phyloP scores from a whole-genome alignment of 2,888 invertebrate species.

The Volucella zonaria region DNA sequence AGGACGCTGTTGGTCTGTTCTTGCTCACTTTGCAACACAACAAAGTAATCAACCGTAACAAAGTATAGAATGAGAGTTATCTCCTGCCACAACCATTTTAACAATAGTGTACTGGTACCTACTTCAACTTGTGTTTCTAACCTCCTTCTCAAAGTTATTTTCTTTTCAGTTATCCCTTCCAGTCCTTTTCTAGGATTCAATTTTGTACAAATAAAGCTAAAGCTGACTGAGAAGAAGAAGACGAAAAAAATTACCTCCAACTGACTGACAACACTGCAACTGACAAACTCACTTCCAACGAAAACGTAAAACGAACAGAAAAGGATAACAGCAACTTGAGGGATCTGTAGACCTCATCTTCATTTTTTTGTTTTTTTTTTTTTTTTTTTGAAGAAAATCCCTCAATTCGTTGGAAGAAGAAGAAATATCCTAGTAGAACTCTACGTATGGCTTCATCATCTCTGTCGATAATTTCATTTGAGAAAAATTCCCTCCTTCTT shows the following conservation, averaged over 20 bases:
- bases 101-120: conserved; percentile 14
- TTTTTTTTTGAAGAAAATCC: conserved; percentile 45
- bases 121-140: neutral
- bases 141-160: neutral
- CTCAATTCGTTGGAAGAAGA: conserved; percentile 4
- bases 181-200: conserved; percentile 45
- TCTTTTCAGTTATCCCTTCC: neutral
- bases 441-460: conserved; percentile 50
- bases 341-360: no score
- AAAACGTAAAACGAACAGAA: conserved; percentile 10
- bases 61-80: neutral
- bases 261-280: conserved; percentile 50
- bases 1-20: neutral
- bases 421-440: conserved; percentile 31
- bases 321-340: neutral
- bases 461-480: conserved; percentile 64
- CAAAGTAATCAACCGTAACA: conserved; percentile 19
- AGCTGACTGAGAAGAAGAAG: neutral
- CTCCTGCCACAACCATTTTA: neutral
- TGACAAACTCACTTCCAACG: conserved; percentile 26
- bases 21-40: neutral
- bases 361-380: conserved; percentile 2
- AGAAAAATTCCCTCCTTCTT: conserved; percentile 13
- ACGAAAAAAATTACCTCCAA: neutral
- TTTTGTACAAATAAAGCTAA: conserved; percentile 37